Percentiles rank a stretch among this genome's conserved stretches.
Conservation (phyloP, 2,888 invertebrate species). For the Hymenopus coronatus region DNA sequence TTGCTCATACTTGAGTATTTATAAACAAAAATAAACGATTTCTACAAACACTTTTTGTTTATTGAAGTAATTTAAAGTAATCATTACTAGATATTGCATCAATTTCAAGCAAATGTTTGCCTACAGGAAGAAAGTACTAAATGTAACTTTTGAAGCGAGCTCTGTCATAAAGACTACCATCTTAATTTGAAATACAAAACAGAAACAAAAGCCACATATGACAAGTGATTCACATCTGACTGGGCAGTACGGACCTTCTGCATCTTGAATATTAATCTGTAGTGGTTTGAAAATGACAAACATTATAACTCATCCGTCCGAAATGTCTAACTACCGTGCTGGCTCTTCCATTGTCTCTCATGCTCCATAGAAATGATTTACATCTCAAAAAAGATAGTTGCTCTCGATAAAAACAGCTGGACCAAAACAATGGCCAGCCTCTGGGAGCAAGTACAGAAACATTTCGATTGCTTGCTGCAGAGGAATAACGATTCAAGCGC, state of each 20-base stretch:
- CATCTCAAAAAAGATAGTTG: neutral
- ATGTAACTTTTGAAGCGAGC: no score
- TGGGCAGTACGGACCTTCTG: neutral
- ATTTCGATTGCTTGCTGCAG: neutral
- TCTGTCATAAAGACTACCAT: no score
- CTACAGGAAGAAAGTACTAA: no score
- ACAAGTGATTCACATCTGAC: neutral
- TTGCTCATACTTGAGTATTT: no score
- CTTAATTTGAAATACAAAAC: neutral
- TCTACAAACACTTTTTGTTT: no score
- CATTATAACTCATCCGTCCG: conserved; percentile 24
- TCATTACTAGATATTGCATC: no score
- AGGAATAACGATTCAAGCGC: neutral
- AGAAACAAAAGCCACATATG: neutral
- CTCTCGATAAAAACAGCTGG: conserved; percentile 2
- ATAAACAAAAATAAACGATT: no score
- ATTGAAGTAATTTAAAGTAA: no score
- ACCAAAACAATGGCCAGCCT: conserved; percentile 8
- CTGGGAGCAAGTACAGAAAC: neutral
- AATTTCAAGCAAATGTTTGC: no score
- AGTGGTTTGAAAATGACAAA: conserved; percentile 20
- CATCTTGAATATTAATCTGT: conserved; percentile 24
- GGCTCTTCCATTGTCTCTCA: conserved; percentile 11
- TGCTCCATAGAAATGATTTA: conserved; percentile 6
- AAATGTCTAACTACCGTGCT: conserved; percentile 21